A percentile compares a stretch with the other conserved stretches of the same genome.
These are phyloP conservation scores for Anthophora plumipes DNA, from an alignment of 2,888 invertebrate species.

Conservation along the genomic window DNA sequence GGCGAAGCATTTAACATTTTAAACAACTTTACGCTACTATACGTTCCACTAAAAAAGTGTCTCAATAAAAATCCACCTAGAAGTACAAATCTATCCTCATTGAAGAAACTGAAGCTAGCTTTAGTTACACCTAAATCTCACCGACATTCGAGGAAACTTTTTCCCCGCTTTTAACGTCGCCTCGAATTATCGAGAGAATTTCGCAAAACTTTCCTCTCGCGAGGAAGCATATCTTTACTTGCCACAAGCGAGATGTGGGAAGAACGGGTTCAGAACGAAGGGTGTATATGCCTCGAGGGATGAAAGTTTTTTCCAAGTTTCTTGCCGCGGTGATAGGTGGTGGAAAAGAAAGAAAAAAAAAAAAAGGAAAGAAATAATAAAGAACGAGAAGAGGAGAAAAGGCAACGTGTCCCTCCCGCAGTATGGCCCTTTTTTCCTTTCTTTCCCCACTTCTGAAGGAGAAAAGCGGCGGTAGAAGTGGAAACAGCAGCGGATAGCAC, in stretches of 20 bases:
- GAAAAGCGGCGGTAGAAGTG: constrained; percentile 73
- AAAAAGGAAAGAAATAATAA: background rate
- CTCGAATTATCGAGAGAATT: constrained; percentile 11
- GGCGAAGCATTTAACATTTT: too few relatives aligned
- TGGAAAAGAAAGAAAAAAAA: background rate
- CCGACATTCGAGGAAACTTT: background rate
- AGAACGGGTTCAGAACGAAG: background rate
- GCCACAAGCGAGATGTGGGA: background rate
- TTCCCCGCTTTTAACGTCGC: background rate
- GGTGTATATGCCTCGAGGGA: background rate
- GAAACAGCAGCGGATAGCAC: constrained; percentile 75
- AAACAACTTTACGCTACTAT: too few relatives aligned
- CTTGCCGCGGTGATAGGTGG: too few relatives aligned
- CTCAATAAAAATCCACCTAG: too few relatives aligned
- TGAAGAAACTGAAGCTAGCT: background rate
- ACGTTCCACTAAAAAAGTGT: too few relatives aligned
- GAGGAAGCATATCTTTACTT: background rate
- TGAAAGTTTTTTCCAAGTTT: constrained; percentile 30
- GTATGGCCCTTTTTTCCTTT: constrained; percentile 72
- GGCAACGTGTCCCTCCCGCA: constrained; percentile 42
- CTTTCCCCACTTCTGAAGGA: constrained; percentile 62
- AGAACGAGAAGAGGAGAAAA: background rate
- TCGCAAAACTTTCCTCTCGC: background rate
- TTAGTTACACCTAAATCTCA: background rate
- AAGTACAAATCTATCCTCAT: too few relatives aligned